Percentiles rank a stretch among this genome's conserved stretches.
phyloP scores from a whole-genome alignment of 2,113 vertebrate genomes.

The Spermophilus dauricus region DNA sequence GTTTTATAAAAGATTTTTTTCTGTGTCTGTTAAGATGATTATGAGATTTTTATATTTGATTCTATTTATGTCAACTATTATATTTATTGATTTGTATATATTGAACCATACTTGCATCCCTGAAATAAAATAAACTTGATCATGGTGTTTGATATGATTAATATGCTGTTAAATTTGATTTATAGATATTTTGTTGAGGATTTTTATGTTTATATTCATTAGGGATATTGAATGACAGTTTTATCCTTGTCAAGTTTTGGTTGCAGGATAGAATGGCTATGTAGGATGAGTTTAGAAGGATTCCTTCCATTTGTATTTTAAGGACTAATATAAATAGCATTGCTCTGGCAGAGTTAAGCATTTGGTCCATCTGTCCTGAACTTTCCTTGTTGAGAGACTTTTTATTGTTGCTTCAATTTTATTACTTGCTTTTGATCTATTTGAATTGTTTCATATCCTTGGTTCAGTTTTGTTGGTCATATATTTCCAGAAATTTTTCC shows the following conservation, averaged over 20 bases:
- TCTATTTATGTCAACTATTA: not conserved
- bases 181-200: not conserved
- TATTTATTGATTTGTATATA: not conserved
- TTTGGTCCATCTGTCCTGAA: not conserved
- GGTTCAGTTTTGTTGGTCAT: not conserved
- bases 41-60: no score
- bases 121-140: not conserved
- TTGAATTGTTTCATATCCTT: not conserved
- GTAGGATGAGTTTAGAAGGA: not conserved
- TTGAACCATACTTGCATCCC: not conserved
- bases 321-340: not conserved
- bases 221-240: not conserved
- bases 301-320: not conserved
- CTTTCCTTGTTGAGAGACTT: not conserved
- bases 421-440: not conserved
- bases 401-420: not conserved
- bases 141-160: not conserved
- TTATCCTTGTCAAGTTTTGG: not conserved
- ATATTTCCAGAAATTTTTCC: not conserved
- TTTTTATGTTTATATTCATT: not conserved
- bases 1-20: not conserved
- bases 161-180: not conserved
- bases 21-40: not conserved
- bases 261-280: not conserved
- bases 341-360: not conserved